These are phyloP conservation scores for Cladopsammia gracilis DNA, from an alignment of 64 coral and sea anemone genomes.

Conservation along the genomic window DNA sequence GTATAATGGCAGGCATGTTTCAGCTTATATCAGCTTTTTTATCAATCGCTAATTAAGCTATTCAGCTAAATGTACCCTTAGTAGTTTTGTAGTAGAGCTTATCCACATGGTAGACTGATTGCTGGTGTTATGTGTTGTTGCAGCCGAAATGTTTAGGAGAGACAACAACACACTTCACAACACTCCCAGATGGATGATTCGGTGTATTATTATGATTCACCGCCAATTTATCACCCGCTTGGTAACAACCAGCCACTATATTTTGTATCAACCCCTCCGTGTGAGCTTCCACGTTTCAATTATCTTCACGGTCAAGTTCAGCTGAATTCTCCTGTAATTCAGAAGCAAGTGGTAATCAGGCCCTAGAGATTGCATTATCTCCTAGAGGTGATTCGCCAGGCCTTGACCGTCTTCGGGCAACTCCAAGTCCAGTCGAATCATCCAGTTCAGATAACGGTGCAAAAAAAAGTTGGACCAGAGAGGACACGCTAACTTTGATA, in stretches of 20 bases:
- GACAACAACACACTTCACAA: not conserved
- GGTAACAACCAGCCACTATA: not conserved
- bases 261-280: not conserved
- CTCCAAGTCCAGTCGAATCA: not conserved
- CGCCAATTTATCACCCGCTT: not conserved
- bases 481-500: constrained; percentile 40
- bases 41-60: not conserved
- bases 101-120: too few relatives aligned
- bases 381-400: not conserved
- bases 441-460: constrained; percentile 28
- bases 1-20: too few relatives aligned
- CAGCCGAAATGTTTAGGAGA: not conserved
- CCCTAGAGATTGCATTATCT: not conserved
- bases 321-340: not conserved
- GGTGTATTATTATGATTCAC: not conserved
- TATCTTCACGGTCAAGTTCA: not conserved
- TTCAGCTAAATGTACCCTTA: not conserved
- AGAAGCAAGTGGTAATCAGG: not conserved
- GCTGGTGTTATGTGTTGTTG: not conserved
- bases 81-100: not conserved
- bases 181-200: not conserved
- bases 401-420: not conserved
- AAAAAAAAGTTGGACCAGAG: constrained; percentile 37
- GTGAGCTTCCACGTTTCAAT: not conserved
- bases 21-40: too few relatives aligned